These are phyloP conservation scores for Borostomias antarcticus DNA, from an alignment of 2,797 vertebrate genomes.

Conservation along the genomic window DNA sequence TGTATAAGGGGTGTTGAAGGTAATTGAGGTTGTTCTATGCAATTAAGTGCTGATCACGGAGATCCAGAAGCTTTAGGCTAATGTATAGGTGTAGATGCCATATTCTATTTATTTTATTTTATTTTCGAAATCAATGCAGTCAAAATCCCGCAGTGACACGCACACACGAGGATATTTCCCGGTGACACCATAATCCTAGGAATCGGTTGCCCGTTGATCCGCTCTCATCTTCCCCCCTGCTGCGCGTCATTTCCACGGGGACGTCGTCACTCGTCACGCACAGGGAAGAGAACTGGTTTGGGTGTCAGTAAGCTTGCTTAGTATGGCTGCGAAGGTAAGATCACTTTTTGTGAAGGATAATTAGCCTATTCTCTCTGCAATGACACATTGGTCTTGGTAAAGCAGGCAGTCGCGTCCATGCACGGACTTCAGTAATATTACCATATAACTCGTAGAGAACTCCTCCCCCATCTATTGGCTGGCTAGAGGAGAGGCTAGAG, in stretches of 20 bases:
- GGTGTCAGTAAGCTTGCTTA: slow-evolving; percentile 60
- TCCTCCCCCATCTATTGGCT: slow-evolving; percentile 2
- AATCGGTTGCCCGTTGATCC: slow-evolving; percentile 56
- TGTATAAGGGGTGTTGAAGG: not conserved
- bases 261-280: slow-evolving; percentile 69
- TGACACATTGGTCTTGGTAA: not conserved
- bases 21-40: not conserved
- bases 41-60: not conserved
- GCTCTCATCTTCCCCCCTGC: slow-evolving; percentile 57
- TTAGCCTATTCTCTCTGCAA: slow-evolving; percentile 3
- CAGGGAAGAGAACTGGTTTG: slow-evolving; percentile 56
- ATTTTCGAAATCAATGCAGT: not conserved
- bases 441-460: not conserved
- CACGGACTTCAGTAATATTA: not conserved
- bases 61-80: not conserved
- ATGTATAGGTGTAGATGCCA: no score
- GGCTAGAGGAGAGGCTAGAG: slow-evolving; percentile 15
- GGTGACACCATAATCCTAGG: not conserved
- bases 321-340: slow-evolving; percentile 80
- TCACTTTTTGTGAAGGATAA: slow-evolving; percentile 17
- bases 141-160: not conserved
- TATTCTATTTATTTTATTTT: no score
- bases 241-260: slow-evolving; percentile 70
- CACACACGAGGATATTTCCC: not conserved
- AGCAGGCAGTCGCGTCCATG: not conserved